Evolutionary conservation across 2,888 invertebrate genomes (phyloP), one percentile per base, ranked within the genome.

Genomic region (Didymodactylos carnosus): DNA sequence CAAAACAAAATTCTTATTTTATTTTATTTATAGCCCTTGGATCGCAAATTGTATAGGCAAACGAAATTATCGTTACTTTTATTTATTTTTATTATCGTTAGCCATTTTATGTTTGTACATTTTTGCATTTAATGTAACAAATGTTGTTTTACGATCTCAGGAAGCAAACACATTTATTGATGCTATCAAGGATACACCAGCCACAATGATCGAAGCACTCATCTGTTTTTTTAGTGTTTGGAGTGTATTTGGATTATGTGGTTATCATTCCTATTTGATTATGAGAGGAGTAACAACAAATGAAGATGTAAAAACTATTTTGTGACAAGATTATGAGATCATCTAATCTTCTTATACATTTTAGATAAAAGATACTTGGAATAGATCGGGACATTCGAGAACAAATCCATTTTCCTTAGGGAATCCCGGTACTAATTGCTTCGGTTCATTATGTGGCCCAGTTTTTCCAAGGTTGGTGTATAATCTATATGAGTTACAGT

Each of bases 201-300:
- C 90, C 77, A 93, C 92, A 62, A 39, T 77, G 80, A 87, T 93
- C 77, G 91, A 91, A 79, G 90, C 90, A 76, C 87, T 91, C 80
- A 89, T 94, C 78, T 93, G 94, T 86, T 95, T 98, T 87, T 92
- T 98, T 84, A 91, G 92, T 80, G 91, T 97, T 81, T 98, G 98
- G 98, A 95, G 94, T 79, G 92, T 99, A 81, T 88, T 97, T 80
- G 97, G 97, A 76, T 88, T 99, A 80, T 94, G 95, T 79, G 97
- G 95, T 80, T 98, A 98, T 86, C 98, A 98, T 85, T 95, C 97
- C 72, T 98, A 97, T 87, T 88, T 99, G 80, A 91, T 94, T 77
- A 91, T 94, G 78, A 92, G 94, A 80, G 94, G 95, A 87, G 94
- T 94, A 87, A 98, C 98, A 77, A 98, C 98, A 79, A 99, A 98